Evolutionary conservation across 1,140 invertebrate species (phyloP), one percentile per base, ranked within the genome.

Genomic region (Psilanteris sp.): DNA sequence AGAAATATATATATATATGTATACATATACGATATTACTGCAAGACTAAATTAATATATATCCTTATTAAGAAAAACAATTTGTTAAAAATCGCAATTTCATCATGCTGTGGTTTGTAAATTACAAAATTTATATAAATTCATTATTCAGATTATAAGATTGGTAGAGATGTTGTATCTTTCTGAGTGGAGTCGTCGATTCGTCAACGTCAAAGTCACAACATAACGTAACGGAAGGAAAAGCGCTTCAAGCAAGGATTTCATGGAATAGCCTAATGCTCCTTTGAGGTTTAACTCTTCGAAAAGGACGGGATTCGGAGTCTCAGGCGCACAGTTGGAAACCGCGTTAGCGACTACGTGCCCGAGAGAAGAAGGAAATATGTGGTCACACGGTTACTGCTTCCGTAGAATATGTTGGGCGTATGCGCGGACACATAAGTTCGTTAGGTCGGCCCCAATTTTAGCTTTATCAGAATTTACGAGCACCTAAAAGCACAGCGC

Each of bases 381-480:
- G 79, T 76, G 80, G 64, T 70, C 46, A 52, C 62, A 50, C 39
- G 62, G 62, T 72, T 75, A 54, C 67, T 68, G 57, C 68, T 48
- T 52, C 46, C 50, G 57, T 32, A 50, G 50, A 61, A 59, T 66
- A 48, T 74, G 57, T 46, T 52, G 57, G 57, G 68, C 68, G 76
- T 72, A 72, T 74, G 74, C 78, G 77, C 78, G 74, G 76, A 74
- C 76, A 81, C 79, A 81, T 82, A 81, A 82, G 81, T 82, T 82
- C 79, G 81, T 82, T 82, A 82, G 77, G 77, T 79, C 77, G 79
- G 77, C 79, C 76, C 79, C 79, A 82, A 82, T 82, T 82, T 82
- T 70, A 77, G 73, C 80, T 77, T 82, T 80, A 82, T 76, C 75
- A 82, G 73, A 82, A 82, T 82, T 82, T 82, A 82, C 79, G 80